Conservation (phyloP, 2,113 vertebrate species). For the Hydropotes inermis region DNA sequence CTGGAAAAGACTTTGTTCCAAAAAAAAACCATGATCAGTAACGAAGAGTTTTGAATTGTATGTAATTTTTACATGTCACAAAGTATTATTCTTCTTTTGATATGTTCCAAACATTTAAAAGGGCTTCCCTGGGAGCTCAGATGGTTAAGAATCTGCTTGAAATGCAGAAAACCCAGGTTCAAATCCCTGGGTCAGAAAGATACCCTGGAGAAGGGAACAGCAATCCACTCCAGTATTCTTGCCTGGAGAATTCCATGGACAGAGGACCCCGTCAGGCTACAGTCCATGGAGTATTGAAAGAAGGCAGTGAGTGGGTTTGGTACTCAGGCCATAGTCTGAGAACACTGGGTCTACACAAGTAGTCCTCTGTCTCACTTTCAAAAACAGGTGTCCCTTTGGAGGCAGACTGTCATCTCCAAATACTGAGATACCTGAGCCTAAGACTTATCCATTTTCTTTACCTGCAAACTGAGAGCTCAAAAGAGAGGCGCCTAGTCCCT, state of each 20-base stretch:
- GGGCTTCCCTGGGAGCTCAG: background rate
- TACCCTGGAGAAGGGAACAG: background rate
- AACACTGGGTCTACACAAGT: background rate
- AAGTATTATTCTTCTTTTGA: background rate
- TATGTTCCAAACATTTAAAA: background rate
- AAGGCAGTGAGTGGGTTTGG: background rate
- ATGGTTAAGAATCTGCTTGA: background rate
- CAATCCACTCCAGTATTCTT: background rate
- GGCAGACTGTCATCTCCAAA: background rate
- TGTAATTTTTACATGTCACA: background rate
- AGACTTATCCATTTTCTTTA: background rate
- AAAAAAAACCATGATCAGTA: background rate
- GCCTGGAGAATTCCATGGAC: background rate
- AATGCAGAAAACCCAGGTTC: background rate
- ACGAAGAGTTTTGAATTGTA: background rate
- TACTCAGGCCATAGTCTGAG: background rate
- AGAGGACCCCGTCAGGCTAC: rapidly evolving
- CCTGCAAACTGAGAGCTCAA: background rate
- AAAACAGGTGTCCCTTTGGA: background rate
- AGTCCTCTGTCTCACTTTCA: background rate
- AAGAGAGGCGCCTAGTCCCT: background rate
- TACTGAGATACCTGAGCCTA: background rate
- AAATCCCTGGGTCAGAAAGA: background rate
- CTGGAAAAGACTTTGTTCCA: background rate
- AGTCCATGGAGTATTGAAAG: background rate